These are phyloP conservation scores for Hemithea aestivaria DNA, from an alignment of 2,888 invertebrate genomes.

Conservation along the genomic window DNA sequence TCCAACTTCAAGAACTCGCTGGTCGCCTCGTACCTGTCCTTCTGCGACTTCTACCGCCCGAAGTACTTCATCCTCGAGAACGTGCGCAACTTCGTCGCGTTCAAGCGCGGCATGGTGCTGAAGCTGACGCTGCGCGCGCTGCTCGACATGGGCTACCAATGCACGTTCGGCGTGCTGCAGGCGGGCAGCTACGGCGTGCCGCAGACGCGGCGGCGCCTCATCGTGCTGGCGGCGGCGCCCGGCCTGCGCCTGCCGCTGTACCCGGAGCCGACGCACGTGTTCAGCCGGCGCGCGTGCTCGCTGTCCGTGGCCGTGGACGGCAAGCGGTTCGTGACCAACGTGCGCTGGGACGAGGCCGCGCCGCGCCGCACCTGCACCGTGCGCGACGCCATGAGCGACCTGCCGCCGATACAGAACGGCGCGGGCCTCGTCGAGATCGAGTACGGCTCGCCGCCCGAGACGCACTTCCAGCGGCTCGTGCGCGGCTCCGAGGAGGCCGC, in stretches of 20 bases:
- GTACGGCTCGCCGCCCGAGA: slow-evolving; percentile 84
- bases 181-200: slow-evolving; percentile 92
- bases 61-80: slow-evolving; percentile 91
- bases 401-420: slow-evolving; percentile 87
- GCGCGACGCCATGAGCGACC: slow-evolving; percentile 89
- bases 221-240: slow-evolving; percentile 90
- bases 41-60: slow-evolving; percentile 91
- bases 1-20: slow-evolving; percentile 92
- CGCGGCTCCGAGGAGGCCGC: slow-evolving; percentile 78
- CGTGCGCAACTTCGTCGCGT: slow-evolving; percentile 91
- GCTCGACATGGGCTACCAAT: slow-evolving; percentile 91
- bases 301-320: slow-evolving; percentile 66
- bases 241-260: slow-evolving; percentile 85
- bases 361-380: slow-evolving; percentile 88
- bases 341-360: slow-evolving; percentile 83
- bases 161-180: slow-evolving; percentile 91
- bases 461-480: slow-evolving; percentile 87
- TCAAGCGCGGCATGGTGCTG: slow-evolving; percentile 88
- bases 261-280: slow-evolving; percentile 89
- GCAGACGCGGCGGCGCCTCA: slow-evolving; percentile 87
- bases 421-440: slow-evolving; percentile 83
- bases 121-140: slow-evolving; percentile 88
- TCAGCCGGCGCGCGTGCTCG: slow-evolving; percentile 84
- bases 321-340: slow-evolving; percentile 72
- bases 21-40: slow-evolving; percentile 89